Percentiles rank a stretch among this genome's conserved stretches.
phyloP scores from a whole-genome alignment of 35 echinoderm and acorn worm species.

The Diadema setosum region DNA sequence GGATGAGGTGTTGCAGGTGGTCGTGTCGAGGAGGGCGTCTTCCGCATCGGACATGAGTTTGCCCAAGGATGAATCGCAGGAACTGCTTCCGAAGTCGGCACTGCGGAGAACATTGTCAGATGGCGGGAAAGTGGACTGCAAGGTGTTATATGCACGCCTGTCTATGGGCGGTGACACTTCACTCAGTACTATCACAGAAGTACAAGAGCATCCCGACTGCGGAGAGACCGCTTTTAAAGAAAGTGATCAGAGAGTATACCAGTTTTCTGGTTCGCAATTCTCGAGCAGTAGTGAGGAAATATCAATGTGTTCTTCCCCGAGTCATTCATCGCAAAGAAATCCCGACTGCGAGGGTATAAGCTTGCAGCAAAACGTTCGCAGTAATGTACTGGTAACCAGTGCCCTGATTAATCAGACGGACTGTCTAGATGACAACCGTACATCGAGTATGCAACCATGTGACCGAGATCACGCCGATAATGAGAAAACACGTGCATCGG shows the following conservation, averaged over 20 bases:
- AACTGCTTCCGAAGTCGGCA: not conserved
- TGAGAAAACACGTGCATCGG: too few relatives aligned
- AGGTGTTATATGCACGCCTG: not conserved
- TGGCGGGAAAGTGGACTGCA: not conserved
- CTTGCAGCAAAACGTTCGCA: too few relatives aligned
- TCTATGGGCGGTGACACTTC: not conserved
- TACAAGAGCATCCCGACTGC: not conserved
- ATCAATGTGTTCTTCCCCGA: not conserved
- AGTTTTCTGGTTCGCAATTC: too few relatives aligned
- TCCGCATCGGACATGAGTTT: not conserved
- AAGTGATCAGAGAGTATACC: not conserved
- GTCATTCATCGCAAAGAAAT: not conserved
- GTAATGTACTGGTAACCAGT: not conserved
- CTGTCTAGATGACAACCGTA: too few relatives aligned
- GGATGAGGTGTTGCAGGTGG: not conserved
- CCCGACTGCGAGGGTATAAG: not conserved
- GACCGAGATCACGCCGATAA: too few relatives aligned
- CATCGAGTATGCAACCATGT: too few relatives aligned
- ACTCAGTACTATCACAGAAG: not conserved
- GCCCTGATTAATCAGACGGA: not conserved
- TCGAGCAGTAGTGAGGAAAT: not conserved
- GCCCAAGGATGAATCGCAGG: not conserved
- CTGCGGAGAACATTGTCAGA: not conserved
- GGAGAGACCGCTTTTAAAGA: not conserved
- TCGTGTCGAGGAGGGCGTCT: not conserved